Evolutionary conservation across 2,888 invertebrate species (phyloP), one percentile per base, ranked within the genome.

Genomic region (Geophilus truncorum): DNA sequence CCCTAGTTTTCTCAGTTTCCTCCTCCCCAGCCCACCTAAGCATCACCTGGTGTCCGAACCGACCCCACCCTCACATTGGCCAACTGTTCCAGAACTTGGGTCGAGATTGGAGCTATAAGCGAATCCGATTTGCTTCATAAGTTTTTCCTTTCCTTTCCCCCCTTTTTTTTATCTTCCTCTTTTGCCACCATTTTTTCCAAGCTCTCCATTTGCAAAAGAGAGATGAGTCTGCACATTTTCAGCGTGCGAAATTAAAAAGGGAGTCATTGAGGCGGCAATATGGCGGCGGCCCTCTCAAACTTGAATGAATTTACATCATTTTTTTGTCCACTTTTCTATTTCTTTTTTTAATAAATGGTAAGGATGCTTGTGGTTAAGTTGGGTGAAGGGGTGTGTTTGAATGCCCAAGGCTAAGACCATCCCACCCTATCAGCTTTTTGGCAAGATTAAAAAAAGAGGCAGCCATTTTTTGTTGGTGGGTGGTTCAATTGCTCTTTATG

Each of bases 21-120:
- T 28, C 28, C 70, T 28, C 78, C 36, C 23, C 34, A 32, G 28
- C 78, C 78, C 36, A 45, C 78, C 78, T 78, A 70, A 70, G 25
- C 70, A 70, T 78, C 78, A 78, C 78, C 78, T 78, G 78, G 78
- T 70, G 70, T 70, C 70, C 70, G 25, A 70, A n/a, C 70, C 23
- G 70, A 70, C 70, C 70, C 70, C 77, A 34, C 77, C 36, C 77
- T 32, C 36, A 34, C 77, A 18, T 32, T 77, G 30, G 77, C 36
- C 45, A 34, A 45, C 40, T 45, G 78, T 45, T 28, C 40, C 78
- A 78, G 78, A 78, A 45, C 78, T 70, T 70, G 70, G 40, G 40
- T 45, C 78, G 78, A 78, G 40, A 78, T 78, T 78, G 78, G 40
- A 78, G 77, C 77, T 34, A 36, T 36, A 12, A 21, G 23, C 78